These are phyloP conservation scores for Cotesia vestalis DNA, from an alignment of 1,140 invertebrate genomes.

Conservation along the genomic window DNA sequence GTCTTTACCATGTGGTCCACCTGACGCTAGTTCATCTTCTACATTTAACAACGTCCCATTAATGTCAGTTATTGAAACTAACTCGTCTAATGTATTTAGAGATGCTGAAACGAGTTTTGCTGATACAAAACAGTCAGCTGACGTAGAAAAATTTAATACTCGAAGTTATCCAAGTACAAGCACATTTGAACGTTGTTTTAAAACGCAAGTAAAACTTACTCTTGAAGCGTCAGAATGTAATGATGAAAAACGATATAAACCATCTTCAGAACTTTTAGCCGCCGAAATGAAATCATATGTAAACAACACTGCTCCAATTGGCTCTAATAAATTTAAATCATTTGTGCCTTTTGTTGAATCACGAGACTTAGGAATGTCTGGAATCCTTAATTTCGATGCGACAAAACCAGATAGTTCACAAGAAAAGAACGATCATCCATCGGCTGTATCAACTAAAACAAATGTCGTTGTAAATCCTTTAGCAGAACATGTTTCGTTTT, in stretches of 20 bases:
- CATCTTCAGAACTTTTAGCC: conserved; percentile 41
- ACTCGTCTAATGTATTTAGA: background rate
- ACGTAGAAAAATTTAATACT: conserved; percentile 22
- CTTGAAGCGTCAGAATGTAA: conserved; percentile 54
- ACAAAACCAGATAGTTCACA: background rate
- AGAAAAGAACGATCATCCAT: conserved; percentile 22
- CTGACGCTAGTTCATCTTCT: conserved; percentile 32
- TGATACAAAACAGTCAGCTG: conserved; percentile 28
- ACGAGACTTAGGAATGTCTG: background rate
- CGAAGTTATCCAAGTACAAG: conserved; percentile 40
- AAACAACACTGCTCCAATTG: background rate
- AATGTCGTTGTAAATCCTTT: conserved; percentile 47
- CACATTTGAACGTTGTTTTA: conserved; percentile 55
- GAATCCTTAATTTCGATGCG: background rate
- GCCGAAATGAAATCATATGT: background rate
- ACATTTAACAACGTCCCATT: conserved; percentile 44
- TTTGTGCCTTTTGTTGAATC: conserved; percentile 32
- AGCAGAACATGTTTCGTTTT: conserved; percentile 45
- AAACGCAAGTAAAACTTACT: conserved; percentile 48
- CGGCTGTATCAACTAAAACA: conserved; percentile 14
- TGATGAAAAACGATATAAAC: conserved; percentile 59
- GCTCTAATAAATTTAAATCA: conserved; percentile 22
- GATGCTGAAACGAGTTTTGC: conserved; percentile 32
- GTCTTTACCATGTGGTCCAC: conserved; percentile 60
- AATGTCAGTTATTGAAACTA: conserved; percentile 40